A percentile compares a stretch with the other conserved stretches of the same genome.
These are phyloP conservation scores for Chloroceryle aenea DNA, from an alignment of 2,113 vertebrate species.

Conservation along the genomic window DNA sequence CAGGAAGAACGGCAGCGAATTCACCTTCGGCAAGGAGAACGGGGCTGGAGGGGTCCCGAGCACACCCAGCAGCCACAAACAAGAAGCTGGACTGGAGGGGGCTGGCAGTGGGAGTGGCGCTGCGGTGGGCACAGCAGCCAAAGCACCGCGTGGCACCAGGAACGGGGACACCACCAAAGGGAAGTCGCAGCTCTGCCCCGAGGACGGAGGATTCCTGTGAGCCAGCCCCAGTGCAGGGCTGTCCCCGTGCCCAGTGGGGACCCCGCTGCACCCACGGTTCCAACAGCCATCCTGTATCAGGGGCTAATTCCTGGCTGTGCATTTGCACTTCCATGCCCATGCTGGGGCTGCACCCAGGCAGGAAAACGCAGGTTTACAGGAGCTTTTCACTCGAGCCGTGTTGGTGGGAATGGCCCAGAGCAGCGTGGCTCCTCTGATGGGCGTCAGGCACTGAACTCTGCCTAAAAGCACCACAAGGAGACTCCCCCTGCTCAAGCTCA, in stretches of 20 bases:
- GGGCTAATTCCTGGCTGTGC: accelerated
- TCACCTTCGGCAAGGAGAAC: background rate
- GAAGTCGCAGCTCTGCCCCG: background rate
- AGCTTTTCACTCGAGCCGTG: background rate
- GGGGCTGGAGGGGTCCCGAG: background rate
- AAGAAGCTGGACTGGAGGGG: background rate
- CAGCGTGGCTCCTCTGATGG: background rate
- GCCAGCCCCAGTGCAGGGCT: accelerated
- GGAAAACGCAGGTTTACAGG: background rate
- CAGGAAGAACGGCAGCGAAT: background rate
- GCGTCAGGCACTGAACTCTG: background rate
- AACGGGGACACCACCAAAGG: background rate
- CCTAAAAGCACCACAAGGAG: background rate
- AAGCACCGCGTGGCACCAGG: background rate
- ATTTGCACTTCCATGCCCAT: background rate
- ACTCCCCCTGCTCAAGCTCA: background rate
- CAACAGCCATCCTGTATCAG: background rate
- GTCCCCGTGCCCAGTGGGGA: accelerated
- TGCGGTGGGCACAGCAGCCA: accelerated
- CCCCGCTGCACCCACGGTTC: accelerated
- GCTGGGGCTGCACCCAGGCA: background rate
- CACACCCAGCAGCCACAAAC: background rate
- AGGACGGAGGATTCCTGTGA: background rate
- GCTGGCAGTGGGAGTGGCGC: accelerated
- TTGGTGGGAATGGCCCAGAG: background rate